Evolutionary conservation across 2,797 vertebrate genomes (phyloP).

Genomic region (Halcyon badia): DNA sequence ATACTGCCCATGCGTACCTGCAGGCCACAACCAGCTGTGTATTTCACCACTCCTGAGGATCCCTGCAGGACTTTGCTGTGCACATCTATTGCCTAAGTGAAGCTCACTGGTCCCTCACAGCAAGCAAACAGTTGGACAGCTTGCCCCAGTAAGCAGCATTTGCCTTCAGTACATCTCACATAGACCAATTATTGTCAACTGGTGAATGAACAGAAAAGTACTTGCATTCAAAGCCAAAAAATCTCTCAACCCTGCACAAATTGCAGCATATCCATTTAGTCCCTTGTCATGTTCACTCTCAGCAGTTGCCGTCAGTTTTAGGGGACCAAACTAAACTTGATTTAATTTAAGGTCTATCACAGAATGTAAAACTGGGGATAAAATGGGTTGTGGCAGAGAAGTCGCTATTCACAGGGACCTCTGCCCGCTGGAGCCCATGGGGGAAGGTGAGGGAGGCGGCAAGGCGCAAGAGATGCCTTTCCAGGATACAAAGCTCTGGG

Average conservation of each 20-base stretch:
- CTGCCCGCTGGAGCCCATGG: background rate
- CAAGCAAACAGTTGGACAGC: background rate
- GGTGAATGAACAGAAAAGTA: background rate
- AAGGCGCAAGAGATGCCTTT: background rate
- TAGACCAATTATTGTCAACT: background rate
- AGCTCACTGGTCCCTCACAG: background rate
- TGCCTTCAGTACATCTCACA: fast-evolving
- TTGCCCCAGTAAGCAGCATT: background rate
- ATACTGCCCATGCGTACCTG: background rate
- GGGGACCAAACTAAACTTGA: no score
- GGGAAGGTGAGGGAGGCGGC: fast-evolving
- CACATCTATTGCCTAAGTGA: fast-evolving
- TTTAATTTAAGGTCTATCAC: background rate
- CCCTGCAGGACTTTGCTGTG: background rate
- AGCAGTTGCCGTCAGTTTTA: background rate
- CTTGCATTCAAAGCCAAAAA: background rate
- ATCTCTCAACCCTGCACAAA: background rate
- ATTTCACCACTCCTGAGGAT: background rate
- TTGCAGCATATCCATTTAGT: background rate
- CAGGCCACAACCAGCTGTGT: background rate
- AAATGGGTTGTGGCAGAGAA: background rate
- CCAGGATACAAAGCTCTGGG: background rate
- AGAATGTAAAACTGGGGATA: background rate
- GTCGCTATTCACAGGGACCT: no score
- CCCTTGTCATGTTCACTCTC: fast-evolving